Base-by-base conservation (phyloP, 2,113 vertebrate genomes). In the Indicator maculatus region DNA sequence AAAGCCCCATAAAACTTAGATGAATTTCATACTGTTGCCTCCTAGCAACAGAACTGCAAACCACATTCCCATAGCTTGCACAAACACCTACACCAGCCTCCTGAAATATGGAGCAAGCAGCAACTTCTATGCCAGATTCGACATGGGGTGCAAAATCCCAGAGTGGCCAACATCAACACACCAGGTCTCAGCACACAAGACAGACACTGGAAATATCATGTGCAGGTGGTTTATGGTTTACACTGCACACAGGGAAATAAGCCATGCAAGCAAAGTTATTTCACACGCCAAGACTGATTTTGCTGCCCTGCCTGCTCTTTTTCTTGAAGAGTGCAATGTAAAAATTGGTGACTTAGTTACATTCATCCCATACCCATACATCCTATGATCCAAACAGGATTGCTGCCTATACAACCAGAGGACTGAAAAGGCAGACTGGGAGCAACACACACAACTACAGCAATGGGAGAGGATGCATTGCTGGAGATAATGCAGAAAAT, bases 21-120 rank as follows among this genome's bases (percentile, higher is more conserved):
- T 90, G 76, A 83, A 89, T 88, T 88, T 89, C 39, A 71, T 82
- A n/a, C 55, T 52, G 12, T 61, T 79, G 85, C 59, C n/a, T 90
- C 90, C 91, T 95, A 93, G 87, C 69, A 96, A 92, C 91, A 89
- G 83, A 74, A 91, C 26, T 73, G 73, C 61, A 93, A 96, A 59
- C 77, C 55, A 59, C 36, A 20, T 12, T 80, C 83, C 70, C 0
- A 0, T 81, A 93, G 67, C 80, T 77, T 74, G 28, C 72, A 86
- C 69, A 95, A 56, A 83, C 80, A 94, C 83, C 83, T 79, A 93
- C 91, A 86, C 33, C 36, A 90, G 60, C 78, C 86, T 94, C 66
- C 58, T 59, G 66, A 89, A 91, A 94, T 21, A 52, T 6, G 24
- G 44, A 73, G 47, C 44, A 87, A 87, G 36, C 36, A 86, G 77